These are phyloP conservation scores for Aphidius colemani DNA, from an alignment of 2,888 invertebrate species.

Conservation along the genomic window DNA sequence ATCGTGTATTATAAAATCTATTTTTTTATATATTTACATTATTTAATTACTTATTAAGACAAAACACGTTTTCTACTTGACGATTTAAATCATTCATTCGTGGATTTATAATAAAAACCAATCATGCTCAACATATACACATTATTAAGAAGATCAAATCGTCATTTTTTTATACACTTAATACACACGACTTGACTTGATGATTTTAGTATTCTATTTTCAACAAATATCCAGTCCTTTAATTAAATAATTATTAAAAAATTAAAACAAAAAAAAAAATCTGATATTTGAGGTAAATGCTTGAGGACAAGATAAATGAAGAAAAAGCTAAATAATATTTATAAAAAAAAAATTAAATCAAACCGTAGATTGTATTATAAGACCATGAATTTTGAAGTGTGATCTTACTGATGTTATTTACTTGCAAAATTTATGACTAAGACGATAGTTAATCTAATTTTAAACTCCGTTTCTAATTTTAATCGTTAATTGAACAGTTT, in stretches of 20 bases:
- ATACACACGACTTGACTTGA: slow-evolving; percentile 10
- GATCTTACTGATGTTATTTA: slow-evolving; percentile 1
- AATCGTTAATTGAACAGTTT: no score
- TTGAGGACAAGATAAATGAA: slow-evolving; percentile 14
- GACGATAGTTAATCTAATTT: no score
- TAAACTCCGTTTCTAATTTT: no score
- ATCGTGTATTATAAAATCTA: no score
- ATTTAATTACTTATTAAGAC: neutral
- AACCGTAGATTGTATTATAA: no score
- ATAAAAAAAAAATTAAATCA: no score
- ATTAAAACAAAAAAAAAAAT: slow-evolving; percentile 15
- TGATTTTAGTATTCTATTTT: slow-evolving; percentile 3
- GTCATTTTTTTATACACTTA: slow-evolving; percentile 27
- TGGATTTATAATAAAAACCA: neutral
- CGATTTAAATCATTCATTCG: slow-evolving; percentile 1
- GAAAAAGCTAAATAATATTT: no score
- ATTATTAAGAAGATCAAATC: slow-evolving; percentile 29
- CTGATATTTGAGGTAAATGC: slow-evolving; percentile 26
- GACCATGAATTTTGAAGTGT: no score
- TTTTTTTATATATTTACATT: no score
- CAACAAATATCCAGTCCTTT: neutral
- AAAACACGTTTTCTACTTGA: slow-evolving; percentile 12
- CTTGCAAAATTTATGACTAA: slow-evolving; percentile 14
- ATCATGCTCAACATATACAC: slow-evolving; percentile 10
- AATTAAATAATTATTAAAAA: slow-evolving; percentile 15